Conservation (phyloP, 1,140 invertebrate species). For the Bursaphelenchus mucronatus region DNA sequence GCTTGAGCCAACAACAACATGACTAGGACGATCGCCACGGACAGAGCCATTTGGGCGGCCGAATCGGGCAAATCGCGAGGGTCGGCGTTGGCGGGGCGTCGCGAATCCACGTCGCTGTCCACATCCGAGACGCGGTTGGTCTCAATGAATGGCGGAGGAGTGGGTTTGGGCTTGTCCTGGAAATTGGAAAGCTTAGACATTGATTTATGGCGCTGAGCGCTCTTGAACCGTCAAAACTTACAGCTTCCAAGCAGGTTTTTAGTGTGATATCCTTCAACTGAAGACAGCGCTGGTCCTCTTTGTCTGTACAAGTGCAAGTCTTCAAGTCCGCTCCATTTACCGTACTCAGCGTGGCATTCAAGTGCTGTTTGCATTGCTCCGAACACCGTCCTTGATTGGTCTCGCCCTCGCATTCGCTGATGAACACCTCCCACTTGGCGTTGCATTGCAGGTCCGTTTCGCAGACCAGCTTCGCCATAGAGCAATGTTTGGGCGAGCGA, state of each 20-base stretch:
- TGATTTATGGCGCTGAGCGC: no score
- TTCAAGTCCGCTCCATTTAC: conserved; percentile 31
- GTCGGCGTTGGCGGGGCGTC: conserved; percentile 11
- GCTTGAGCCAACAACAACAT: no score
- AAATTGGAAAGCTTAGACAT: background rate
- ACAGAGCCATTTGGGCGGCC: background rate
- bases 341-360: conserved; percentile 48
- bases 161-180: conserved; percentile 10
- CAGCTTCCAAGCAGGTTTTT: conserved; percentile 35
- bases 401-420: conserved; percentile 53
- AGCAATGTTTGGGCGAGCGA: conserved; percentile 46
- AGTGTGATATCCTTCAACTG: conserved; percentile 43
- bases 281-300: conserved; percentile 45
- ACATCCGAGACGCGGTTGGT: background rate
- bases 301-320: conserved; percentile 50
- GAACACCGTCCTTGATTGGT: conserved; percentile 44
- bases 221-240: no score
- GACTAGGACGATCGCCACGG: no score
- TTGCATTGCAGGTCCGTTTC: conserved; percentile 53
- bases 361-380: conserved; percentile 44
- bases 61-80: conserved; percentile 12
- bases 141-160: background rate
- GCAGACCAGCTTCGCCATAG: conserved; percentile 48
- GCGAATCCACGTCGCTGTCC: conserved; percentile 4
- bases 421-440: conserved; percentile 52